phyloP scores from a whole-genome alignment of 1,140 invertebrate species.

The Polypedilum vanderplanki region DNA sequence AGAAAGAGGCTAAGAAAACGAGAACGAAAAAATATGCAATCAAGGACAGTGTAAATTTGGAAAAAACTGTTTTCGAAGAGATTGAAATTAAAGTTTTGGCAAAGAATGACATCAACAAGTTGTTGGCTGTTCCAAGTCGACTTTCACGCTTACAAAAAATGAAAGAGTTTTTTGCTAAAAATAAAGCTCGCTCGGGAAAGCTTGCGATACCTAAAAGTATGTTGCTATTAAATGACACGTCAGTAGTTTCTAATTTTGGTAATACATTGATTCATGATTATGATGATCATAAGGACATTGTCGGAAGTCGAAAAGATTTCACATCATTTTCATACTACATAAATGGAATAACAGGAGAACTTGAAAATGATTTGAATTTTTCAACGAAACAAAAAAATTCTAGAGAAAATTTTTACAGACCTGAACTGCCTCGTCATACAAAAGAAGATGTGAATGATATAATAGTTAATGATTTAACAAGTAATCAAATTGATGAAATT shows the following conservation, averaged over 20 bases:
- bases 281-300: constrained; percentile 16
- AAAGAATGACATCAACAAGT: background rate
- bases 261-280: background rate
- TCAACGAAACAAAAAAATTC: background rate
- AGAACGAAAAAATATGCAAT: background rate
- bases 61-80: background rate
- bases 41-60: background rate
- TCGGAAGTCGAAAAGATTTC: constrained; percentile 14
- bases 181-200: background rate
- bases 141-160: background rate
- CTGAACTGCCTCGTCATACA: background rate
- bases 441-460: background rate
- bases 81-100: background rate
- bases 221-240: background rate
- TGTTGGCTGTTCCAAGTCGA: background rate
- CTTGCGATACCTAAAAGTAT: background rate
- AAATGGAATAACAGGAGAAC: background rate
- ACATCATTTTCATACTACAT: constrained; percentile 23
- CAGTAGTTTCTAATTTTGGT: background rate
- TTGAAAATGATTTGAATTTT: constrained; percentile 3
- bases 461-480: background rate
- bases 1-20: background rate
- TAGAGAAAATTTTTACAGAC: background rate
- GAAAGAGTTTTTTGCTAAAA: constrained; percentile 1
- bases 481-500: background rate